Percentiles rank a stretch among this genome's conserved stretches.
Conservation (phyloP, 2,888 invertebrate genomes). For the Formica aserva region DNA sequence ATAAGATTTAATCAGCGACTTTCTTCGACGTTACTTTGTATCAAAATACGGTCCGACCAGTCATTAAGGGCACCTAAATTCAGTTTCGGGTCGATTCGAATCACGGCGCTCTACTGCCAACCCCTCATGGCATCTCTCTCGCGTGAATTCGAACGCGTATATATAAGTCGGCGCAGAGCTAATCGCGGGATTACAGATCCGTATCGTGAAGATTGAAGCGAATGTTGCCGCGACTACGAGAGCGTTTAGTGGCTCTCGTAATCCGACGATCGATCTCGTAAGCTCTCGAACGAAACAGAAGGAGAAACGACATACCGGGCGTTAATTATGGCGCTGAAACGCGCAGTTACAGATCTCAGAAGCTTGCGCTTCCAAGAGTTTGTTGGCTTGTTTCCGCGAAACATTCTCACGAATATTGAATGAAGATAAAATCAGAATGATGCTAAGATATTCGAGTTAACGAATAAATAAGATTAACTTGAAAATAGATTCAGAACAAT, state of each 20-base stretch:
- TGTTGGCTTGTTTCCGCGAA: neutral
- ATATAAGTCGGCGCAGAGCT: slow-evolving; percentile 59
- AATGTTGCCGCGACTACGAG: slow-evolving; percentile 33
- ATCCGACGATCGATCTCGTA: slow-evolving; percentile 55
- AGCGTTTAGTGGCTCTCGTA: slow-evolving; percentile 57
- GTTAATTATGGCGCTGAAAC: slow-evolving; percentile 33
- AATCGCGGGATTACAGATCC: slow-evolving; percentile 68
- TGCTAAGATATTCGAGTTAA: neutral
- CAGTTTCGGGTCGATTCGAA: slow-evolving; percentile 31
- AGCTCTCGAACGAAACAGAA: slow-evolving; percentile 51
- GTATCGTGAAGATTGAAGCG: slow-evolving; percentile 66
- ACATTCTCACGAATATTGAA: neutral
- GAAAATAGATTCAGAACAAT: neutral
- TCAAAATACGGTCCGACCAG: slow-evolving; percentile 12
- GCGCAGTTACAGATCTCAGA: neutral
- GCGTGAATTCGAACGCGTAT: slow-evolving; percentile 49
- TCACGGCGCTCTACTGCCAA: neutral
- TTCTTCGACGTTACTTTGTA: neutral
- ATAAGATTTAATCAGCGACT: neutral
- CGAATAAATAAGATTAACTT: slow-evolving; percentile 5
- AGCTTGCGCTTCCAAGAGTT: neutral
- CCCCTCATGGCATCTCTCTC: slow-evolving; percentile 22
- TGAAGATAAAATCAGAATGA: neutral
- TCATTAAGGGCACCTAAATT: slow-evolving; percentile 59
- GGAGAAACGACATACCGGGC: slow-evolving; percentile 36